Percentiles rank a stretch among this genome's conserved stretches.
These are phyloP conservation scores for Venturia canescens DNA, from an alignment of 1,140 invertebrate genomes.

Conservation along the genomic window DNA sequence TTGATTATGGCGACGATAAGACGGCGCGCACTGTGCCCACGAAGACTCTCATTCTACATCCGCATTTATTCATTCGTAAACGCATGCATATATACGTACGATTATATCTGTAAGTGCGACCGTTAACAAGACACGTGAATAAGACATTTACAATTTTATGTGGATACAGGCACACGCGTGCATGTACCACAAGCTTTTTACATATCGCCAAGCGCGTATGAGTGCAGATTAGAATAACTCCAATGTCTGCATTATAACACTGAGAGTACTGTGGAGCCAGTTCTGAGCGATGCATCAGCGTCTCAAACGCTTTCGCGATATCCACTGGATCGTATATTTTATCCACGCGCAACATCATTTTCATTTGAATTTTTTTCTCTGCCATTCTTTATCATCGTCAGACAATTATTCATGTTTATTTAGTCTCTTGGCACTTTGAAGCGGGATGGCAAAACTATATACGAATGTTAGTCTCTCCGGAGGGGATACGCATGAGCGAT, in stretches of 20 bases:
- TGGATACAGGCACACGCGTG: too few relatives aligned
- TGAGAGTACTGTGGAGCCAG: conserved; percentile 4
- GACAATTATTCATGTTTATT: conserved; percentile 14
- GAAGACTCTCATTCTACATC: conserved; percentile 17
- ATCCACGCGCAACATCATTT: not conserved
- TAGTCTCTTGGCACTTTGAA: not conserved
- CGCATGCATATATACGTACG: not conserved
- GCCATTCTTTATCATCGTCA: not conserved
- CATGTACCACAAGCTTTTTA: not conserved
- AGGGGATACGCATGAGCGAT: conserved; percentile 38
- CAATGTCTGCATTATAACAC: conserved; percentile 32
- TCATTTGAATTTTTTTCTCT: conserved; percentile 13
- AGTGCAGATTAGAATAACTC: conserved; percentile 37
- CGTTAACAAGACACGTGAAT: not conserved
- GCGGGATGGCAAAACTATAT: not conserved
- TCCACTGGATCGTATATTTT: not conserved
- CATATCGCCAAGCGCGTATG: not conserved
- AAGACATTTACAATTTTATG: not conserved
- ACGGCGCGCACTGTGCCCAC: conserved; percentile 21
- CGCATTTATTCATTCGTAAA: not conserved
- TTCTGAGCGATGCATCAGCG: not conserved
- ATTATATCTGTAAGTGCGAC: not conserved
- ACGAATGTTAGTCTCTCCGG: not conserved
- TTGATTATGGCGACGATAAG: conserved; percentile 40
- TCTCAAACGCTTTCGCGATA: not conserved